A percentile compares a stretch with the other conserved stretches of the same genome.
Evolutionary conservation across 2,113 vertebrate species (phyloP).

Genomic region (Spilogale gracilis): DNA sequence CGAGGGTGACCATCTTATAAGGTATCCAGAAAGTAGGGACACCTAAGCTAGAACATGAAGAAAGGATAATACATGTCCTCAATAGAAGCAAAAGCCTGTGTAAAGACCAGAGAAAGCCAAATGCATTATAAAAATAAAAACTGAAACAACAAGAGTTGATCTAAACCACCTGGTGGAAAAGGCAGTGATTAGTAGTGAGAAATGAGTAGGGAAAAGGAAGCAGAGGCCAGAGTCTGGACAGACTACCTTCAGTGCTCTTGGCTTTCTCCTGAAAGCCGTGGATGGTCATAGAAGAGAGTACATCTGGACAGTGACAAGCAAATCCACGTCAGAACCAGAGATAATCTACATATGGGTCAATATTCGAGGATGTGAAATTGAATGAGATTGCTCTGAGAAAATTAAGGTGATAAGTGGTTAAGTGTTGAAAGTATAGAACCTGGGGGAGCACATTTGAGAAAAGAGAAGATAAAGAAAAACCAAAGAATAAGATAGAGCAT

Average conservation of each 20-base stretch:
- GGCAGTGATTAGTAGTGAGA: not conserved
- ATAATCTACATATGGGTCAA: not conserved
- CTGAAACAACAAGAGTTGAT: not conserved
- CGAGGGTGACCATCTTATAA: not conserved
- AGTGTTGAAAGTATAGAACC: not conserved
- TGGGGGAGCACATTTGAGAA: not conserved
- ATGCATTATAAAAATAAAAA: slow-evolving; percentile 40
- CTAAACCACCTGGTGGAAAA: not conserved
- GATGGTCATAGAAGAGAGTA: not conserved
- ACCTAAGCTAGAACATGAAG: not conserved
- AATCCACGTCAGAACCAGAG: not conserved
- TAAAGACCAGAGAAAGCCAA: not conserved
- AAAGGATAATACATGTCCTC: not conserved
- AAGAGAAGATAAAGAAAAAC: not conserved
- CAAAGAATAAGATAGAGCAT: not conserved
- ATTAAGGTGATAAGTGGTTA: not conserved
- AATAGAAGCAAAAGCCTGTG: not conserved
- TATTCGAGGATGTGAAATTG: not conserved
- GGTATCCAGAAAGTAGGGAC: not conserved
- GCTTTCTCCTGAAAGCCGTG: not conserved
- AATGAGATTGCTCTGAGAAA: not conserved
- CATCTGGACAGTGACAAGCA: not conserved
- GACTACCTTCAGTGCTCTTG: too few relatives aligned
- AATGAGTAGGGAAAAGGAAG: not conserved
- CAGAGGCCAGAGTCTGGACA: too few relatives aligned